Base-by-base conservation (phyloP, 1,140 invertebrate species). In the Globodera ellingtonae region DNA sequence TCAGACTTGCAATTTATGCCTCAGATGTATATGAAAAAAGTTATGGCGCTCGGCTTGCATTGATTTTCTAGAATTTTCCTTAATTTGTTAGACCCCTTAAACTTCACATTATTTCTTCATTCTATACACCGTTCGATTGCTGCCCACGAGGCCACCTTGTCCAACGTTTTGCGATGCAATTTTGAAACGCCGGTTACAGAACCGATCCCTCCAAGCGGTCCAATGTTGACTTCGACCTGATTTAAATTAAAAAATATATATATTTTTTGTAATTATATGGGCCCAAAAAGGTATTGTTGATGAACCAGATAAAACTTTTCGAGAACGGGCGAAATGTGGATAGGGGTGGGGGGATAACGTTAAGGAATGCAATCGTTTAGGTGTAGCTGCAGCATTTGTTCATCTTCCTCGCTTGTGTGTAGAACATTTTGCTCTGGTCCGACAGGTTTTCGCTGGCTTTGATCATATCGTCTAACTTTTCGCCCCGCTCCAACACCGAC, bases 381-480 rank as follows among this genome's bases (percentile, higher is more conserved):
- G 69, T 77, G 59, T 79, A 89, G 52, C 81, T 84, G 81, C 87
- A 89, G 74, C 89, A 89, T 74, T 85, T 89, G 81, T 89, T 89
- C 87, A 89, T 89, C 56, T 89, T 89, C 24, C 89, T 70, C 21
- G 88, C 98, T 81, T 97, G 98, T 91, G 97, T 98, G 90, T 99
- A 99, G 91, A 99, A 99, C 82, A 95, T 94, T 92, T 99, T 99
- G 71, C 96, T 97, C 90, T 98, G 95, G 88, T 93, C 92, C 85
- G 95, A 97, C 44, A 99, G 92, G 83, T 94, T 95, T 90, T 99
- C 95, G 0, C 96, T 98, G 90, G 98, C 98, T 24, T 93, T 92
- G 7, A 99, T 95, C 82, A 99, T 92, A 90, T 99, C 97, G 91
- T 99, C 98, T 21, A 99, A 90, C 89, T 99, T 99, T 90, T 99